Conservation (phyloP, 1,140 invertebrate species). For the Euwallacea fornicatus region DNA sequence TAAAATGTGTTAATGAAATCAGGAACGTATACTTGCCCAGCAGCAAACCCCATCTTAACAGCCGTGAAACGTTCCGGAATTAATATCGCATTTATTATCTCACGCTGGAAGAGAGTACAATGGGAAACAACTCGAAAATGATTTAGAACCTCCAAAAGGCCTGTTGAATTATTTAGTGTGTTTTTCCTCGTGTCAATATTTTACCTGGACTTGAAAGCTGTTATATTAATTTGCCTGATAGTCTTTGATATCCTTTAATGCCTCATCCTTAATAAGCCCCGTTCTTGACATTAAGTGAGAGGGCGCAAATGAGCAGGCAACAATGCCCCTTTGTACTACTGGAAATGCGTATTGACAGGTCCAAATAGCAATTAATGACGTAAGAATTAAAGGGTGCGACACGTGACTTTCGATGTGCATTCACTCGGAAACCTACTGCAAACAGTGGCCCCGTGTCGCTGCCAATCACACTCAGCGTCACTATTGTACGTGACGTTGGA, state of each 20-base stretch:
- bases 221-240: neutral
- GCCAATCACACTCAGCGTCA: neutral
- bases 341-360: conserved; percentile 15
- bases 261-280: neutral
- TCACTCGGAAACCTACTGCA: conserved; percentile 18
- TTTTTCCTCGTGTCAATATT: conserved; percentile 29
- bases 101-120: conserved; percentile 28
- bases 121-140: conserved; percentile 37
- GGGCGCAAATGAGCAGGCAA: conserved; percentile 1
- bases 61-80: conserved; percentile 31
- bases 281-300: conserved; percentile 13
- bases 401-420: conserved; percentile 23
- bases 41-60: neutral
- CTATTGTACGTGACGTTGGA: neutral
- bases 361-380: conserved; percentile 29
- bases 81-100: conserved; percentile 38
- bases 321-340: conserved; percentile 14
- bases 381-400: conserved; percentile 21
- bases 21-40: neutral
- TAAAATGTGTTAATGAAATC: neutral
- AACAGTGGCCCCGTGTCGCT: conserved; percentile 17
- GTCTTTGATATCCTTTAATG: neutral
- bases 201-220: conserved; percentile 30
- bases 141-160: conserved; percentile 27
- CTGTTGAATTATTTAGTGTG: conserved; percentile 38